Evolutionary conservation across 2,888 invertebrate genomes (phyloP), one percentile per base, ranked within the genome.

Genomic region (Coenonympha glycerion): DNA sequence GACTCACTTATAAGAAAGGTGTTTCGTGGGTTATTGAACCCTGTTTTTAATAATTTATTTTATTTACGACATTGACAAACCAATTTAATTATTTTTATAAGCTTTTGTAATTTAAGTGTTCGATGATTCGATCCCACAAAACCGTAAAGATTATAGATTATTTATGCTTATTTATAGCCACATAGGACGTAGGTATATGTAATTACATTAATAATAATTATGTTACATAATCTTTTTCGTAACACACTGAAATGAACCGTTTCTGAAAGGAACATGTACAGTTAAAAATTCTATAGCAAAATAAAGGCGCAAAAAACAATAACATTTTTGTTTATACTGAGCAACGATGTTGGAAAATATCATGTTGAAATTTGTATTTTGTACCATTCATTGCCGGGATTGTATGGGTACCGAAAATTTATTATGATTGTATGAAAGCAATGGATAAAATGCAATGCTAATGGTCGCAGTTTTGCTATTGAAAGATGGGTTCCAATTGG

Each of bases 401-500:
- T 33, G 6, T 21, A 5, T 19, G 8, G 11, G 0, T 9, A 2
- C 18, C n/a, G 8, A 42, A 9, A 9, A 9, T 15, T 3, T n/a
- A 4, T 6, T 22, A n/a, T 4, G 16, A 3, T 8, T 16, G 1
- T 19, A 44, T 36, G 45, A 22, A 6, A 24, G 41, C 42, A 48
- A 47, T 53, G 50, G 8, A 49, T 45, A 26, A 3, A 8, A 39
- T 11, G 11, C 6, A 15, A 6, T 8, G 39, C 26, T 52, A 47
- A 51, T 46, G 19, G 28, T 16, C 19, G 13, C 31, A 18, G 19
- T 42, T 42, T 49, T 47, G 48, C 15, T 49, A 36, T 39, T 45
- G 39, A 42, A 57, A 46, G 33, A 52, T 52, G 51, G 72, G 82
- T 79, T 70, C 80, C 76, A 76, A 64, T 67, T 71, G 59, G 85